Evolutionary conservation across 2,888 invertebrate species (phyloP), one percentile per base, ranked within the genome.

Genomic region (Archips crataeganus): DNA sequence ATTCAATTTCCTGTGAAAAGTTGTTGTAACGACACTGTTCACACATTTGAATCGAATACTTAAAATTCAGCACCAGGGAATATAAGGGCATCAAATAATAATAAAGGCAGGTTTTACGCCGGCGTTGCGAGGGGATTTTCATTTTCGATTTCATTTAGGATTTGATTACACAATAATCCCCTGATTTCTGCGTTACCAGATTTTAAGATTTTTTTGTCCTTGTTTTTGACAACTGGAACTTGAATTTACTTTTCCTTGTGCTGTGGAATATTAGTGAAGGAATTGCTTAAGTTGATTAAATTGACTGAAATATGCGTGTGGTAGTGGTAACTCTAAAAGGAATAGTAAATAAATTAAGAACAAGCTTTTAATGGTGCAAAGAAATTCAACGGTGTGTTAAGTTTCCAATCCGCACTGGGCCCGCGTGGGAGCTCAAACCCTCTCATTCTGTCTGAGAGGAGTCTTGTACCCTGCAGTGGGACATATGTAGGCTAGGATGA

Each of bases 151-250:
- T 45, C 54, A 63, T 62, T 70, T 62, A 51, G 54, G 63, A 57
- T 70, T 45, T 70, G 70, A 70, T 62, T 70, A 70, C 42, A 54
- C 63, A 57, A 57, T 70, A 65, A 65, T 65, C 51, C 65, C 51
- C 65, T 65, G 51, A 65, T 65, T 51, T 65, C 36, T 51, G 51
- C 34, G 65, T 47, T 36, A 65, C 51, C 65, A 39, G 36, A 36
- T 39, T 65, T 65, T 13, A 51, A 66, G 34, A 49, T 49, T 49
- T 6, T 64, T 39, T 63, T 57, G 57, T 57, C 4, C 32, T 32
- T 11, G 32, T 32, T 57, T 57, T 57, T 11, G 23, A 11, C 32
- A 6, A 57, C 32, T 57, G 23, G 57, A 4, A 32, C n/a, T 57
- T 57, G 57, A 11, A 32, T 57, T 57, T 32, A 57, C 11, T 54